phyloP scores from a whole-genome alignment of 2,888 invertebrate genomes.

The Capitulum mitella region DNA sequence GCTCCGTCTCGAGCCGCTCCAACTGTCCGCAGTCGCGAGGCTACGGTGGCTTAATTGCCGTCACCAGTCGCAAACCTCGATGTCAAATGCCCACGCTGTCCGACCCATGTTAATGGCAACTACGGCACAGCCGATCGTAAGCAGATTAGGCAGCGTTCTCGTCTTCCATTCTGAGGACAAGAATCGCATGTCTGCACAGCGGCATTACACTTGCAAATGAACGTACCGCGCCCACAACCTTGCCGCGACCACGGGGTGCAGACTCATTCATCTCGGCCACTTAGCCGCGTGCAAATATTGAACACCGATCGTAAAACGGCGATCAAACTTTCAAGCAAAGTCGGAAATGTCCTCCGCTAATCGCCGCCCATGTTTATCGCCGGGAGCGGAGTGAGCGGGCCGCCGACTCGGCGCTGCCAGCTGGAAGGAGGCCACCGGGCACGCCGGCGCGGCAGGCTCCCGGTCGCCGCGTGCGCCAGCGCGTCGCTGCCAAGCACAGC shows the following conservation, averaged over 20 bases:
- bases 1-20: too few species aligned
- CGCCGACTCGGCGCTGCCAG: background rate
- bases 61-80: too few species aligned
- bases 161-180: too few species aligned
- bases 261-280: background rate
- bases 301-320: background rate
- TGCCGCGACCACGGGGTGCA: background rate
- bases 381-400: background rate
- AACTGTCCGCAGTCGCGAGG: too few species aligned
- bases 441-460: background rate
- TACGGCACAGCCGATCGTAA: too few species aligned
- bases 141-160: too few species aligned
- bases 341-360: background rate
- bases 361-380: background rate
- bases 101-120: too few species aligned
- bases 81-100: too few species aligned
- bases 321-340: too few species aligned
- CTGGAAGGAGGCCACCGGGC: background rate
- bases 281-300: background rate
- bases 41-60: too few species aligned
- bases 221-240: background rate
- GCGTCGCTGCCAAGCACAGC: background rate
- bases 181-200: too few species aligned
- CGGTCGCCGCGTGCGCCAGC: background rate
- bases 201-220: too few species aligned